Percentiles rank a stretch among this genome's conserved stretches.
These are phyloP conservation scores for Pteronotus mesoamericanus DNA, from an alignment of 2,797 vertebrate species.

Conservation along the genomic window DNA sequence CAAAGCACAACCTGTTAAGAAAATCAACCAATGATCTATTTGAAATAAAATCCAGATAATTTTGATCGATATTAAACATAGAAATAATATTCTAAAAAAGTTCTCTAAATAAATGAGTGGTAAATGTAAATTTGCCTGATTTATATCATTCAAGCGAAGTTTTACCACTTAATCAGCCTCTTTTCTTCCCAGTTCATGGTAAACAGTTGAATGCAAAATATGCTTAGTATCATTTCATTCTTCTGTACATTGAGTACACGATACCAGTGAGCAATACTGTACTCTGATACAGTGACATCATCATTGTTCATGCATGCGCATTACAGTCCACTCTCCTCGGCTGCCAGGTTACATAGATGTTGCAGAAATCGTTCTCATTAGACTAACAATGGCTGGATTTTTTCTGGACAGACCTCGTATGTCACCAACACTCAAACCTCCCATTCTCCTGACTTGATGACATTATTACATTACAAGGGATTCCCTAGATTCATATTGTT, in stretches of 20 bases:
- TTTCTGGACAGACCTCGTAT: neutral
- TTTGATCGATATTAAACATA: neutral
- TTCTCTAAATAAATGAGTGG: conserved; percentile 15
- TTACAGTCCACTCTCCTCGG: too few species aligned
- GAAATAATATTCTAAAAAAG: conserved; percentile 38
- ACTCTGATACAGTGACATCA: neutral
- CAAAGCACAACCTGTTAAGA: neutral
- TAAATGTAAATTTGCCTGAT: neutral
- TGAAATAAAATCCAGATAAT: neutral
- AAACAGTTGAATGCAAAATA: neutral
- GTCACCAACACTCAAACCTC: neutral
- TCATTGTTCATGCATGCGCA: too few species aligned
- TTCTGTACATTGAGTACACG: neutral
- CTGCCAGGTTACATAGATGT: too few species aligned
- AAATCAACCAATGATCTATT: conserved; percentile 21
- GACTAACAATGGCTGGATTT: too few species aligned
- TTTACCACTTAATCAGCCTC: neutral
- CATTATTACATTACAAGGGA: neutral
- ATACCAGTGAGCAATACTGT: neutral
- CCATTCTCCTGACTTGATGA: neutral
- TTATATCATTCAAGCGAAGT: neutral
- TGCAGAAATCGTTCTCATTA: too few species aligned
- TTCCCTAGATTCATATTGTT: neutral
- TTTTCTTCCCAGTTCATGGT: neutral
- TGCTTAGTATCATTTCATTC: neutral